Evolutionary conservation across 2,113 vertebrate genomes (phyloP).

Genomic region (Myotis brandtii): DNA sequence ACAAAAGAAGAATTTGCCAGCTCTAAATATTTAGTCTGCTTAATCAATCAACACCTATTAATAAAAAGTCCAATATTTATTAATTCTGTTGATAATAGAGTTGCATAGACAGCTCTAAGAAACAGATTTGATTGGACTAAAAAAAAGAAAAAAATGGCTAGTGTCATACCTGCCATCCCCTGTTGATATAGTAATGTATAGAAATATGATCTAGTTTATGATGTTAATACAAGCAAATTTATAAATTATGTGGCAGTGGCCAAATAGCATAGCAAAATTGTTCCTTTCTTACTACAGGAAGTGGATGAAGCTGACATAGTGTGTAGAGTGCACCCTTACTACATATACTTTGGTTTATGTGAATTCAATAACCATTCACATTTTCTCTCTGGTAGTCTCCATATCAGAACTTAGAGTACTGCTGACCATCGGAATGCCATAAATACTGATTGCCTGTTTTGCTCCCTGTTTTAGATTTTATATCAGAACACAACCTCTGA

Average conservation of each 20-base stretch:
- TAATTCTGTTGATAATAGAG: background rate
- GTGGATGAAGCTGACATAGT: background rate
- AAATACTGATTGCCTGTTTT: background rate
- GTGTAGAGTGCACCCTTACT: background rate
- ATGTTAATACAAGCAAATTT: background rate
- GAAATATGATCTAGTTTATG: background rate
- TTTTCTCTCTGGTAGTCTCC: background rate
- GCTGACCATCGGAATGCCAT: background rate
- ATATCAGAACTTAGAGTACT: background rate
- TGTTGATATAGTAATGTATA: background rate
- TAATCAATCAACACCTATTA: background rate
- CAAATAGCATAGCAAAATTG: background rate
- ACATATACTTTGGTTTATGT: background rate
- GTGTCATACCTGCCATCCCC: background rate
- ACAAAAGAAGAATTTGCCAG: background rate
- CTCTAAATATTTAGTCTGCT: slow-evolving; percentile 7
- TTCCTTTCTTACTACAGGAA: background rate
- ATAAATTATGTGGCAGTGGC: background rate
- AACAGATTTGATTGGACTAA: background rate
- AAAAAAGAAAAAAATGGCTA: background rate
- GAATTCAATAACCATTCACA: background rate
- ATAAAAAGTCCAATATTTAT: background rate
- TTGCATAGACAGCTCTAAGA: background rate
- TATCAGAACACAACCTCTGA: background rate
- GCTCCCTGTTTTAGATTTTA: background rate